A percentile compares a stretch with the other conserved stretches of the same genome.
Conservation (phyloP, 2,113 vertebrate genomes). For the Suricata suricatta region DNA sequence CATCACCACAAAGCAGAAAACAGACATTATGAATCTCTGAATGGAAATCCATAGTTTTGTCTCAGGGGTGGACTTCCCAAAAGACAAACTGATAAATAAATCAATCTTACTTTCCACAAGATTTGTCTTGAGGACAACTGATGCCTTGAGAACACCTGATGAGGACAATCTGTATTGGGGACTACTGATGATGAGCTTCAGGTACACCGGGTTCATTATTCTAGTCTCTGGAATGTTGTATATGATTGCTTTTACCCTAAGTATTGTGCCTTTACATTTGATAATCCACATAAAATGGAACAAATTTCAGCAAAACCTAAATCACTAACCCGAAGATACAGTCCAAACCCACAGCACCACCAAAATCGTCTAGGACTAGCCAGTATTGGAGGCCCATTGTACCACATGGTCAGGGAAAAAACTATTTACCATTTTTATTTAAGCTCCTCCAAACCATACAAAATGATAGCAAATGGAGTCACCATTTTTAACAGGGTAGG, state of each 20-base stretch:
- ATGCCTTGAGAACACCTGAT: too few species aligned
- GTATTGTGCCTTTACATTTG: background rate
- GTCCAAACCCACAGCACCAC: background rate
- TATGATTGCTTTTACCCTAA: background rate
- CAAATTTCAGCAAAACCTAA: background rate
- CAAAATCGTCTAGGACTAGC: background rate
- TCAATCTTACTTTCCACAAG: background rate
- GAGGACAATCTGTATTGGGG: background rate
- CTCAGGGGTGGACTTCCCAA: background rate
- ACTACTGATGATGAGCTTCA: background rate
- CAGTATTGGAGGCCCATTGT: background rate
- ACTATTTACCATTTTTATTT: background rate
- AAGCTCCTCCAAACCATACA: background rate
- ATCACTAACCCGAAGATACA: background rate
- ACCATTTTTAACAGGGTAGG: background rate
- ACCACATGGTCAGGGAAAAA: background rate
- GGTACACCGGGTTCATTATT: background rate
- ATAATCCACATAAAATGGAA: background rate
- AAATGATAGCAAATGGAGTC: background rate
- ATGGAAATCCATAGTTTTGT: background rate
- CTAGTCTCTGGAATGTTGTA: background rate
- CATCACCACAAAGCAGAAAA: background rate
- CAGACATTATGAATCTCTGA: background rate
- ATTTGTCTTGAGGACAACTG: background rate
- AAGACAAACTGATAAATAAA: background rate